Evolutionary conservation across 2,888 invertebrate species (phyloP).

Genomic region (Silvanus unidentatus): DNA sequence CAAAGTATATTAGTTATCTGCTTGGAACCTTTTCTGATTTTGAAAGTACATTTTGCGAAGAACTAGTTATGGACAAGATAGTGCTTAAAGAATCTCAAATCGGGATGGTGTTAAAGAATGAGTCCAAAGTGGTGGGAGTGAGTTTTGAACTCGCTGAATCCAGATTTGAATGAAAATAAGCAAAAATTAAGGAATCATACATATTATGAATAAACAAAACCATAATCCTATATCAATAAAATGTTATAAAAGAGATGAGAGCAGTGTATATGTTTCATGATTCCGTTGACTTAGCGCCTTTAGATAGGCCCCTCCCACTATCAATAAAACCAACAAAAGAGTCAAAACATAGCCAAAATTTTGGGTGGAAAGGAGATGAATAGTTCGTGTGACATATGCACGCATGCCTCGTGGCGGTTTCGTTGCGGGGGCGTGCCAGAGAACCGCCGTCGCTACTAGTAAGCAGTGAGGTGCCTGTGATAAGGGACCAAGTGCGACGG

Average conservation of each 20-base stretch:
- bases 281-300: constrained; percentile 47
- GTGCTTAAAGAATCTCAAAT: no score
- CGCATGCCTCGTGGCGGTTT: constrained; percentile 37
- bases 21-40: no score
- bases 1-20: no score
- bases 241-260: constrained; percentile 23
- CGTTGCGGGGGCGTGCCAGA: constrained; percentile 36
- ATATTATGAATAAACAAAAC: constrained; percentile 31
- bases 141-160: no score
- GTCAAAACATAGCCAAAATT: constrained; percentile 16
- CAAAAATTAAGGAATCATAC: constrained; percentile 33
- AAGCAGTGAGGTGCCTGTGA: constrained; percentile 16
- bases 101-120: no score
- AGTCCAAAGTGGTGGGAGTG: no score
- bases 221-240: constrained; percentile 42
- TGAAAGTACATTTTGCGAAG: no score
- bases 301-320: constrained; percentile 36
- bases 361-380: constrained; percentile 20
- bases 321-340: constrained; percentile 34
- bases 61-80: no score
- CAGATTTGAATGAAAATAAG: no score
- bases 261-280: constrained; percentile 31
- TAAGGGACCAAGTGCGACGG: constrained; percentile 23
- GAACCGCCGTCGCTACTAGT: no score
- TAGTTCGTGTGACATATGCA: constrained; percentile 30